Percentiles rank a stretch among this genome's conserved stretches.
Evolutionary conservation across 2,888 invertebrate genomes (phyloP).

Genomic region (Lasioglossum villosulum): DNA sequence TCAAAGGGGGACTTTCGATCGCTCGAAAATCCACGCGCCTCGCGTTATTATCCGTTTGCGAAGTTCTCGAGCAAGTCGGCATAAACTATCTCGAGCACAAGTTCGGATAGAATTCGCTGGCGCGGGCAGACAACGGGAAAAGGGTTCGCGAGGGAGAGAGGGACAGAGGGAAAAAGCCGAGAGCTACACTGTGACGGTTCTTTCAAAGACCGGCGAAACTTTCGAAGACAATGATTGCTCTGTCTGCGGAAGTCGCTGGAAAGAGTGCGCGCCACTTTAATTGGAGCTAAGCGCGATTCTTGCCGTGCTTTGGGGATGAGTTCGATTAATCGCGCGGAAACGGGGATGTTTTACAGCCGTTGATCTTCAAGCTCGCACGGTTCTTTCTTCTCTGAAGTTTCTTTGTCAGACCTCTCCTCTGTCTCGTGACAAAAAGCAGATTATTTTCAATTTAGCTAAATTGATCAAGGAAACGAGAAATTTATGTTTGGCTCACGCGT

Average conservation of each 20-base stretch:
- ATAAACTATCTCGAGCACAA: conserved; percentile 59
- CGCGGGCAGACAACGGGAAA: conserved; percentile 11
- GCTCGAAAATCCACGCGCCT: not conserved
- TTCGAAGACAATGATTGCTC: conserved; percentile 61
- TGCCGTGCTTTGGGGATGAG: conserved; percentile 1
- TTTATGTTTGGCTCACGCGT: not conserved
- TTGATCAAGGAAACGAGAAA: no score
- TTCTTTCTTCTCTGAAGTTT: not conserved
- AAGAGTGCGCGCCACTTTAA: conserved; percentile 50
- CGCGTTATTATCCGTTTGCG: conserved; percentile 63
- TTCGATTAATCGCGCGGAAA: conserved; percentile 46
- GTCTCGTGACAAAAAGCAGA: no score
- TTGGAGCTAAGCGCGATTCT: conserved; percentile 47
- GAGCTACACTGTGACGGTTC: conserved; percentile 40
- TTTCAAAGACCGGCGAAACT: conserved; percentile 54
- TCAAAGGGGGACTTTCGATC: not conserved
- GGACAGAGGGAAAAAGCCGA: conserved; percentile 7
- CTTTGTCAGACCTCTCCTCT: not conserved
- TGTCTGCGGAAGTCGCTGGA: conserved; percentile 38
- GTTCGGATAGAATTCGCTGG: conserved; percentile 31
- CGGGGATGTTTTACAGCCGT: conserved; percentile 24
- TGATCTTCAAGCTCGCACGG: not conserved
- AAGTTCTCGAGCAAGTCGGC: conserved; percentile 45
- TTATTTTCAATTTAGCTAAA: no score
- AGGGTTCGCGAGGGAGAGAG: not conserved